Conservation (phyloP, 2,797 vertebrate genomes). For the Sus cebifrons region DNA sequence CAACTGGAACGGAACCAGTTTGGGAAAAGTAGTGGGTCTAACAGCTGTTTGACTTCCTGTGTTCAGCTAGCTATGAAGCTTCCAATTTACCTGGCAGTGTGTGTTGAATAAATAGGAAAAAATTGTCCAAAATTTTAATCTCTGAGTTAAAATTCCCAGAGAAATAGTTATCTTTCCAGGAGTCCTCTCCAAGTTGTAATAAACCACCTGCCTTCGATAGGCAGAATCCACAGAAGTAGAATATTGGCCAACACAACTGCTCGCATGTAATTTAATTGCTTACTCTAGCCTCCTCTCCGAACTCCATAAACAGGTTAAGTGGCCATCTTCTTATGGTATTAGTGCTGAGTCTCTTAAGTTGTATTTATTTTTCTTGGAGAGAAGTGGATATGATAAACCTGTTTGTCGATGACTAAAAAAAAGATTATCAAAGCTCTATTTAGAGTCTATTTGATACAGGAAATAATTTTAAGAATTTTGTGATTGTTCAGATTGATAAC, state of each 20-base stretch:
- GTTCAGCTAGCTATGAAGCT: conserved; percentile 62
- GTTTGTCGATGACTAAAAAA: conserved; percentile 35
- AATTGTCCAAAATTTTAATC: conserved; percentile 79
- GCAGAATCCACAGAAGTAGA: conserved; percentile 66
- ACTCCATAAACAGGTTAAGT: conserved; percentile 28
- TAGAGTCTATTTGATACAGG: conserved; percentile 9
- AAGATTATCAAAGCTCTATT: conserved; percentile 11
- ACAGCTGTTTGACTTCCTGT: conserved; percentile 70
- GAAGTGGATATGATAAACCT: conserved; percentile 45
- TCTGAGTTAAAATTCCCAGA: conserved; percentile 82
- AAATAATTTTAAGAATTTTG: conserved; percentile 62
- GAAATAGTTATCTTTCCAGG: conserved; percentile 74
- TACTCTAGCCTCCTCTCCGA: conserved; percentile 21
- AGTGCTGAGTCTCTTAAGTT: conserved; percentile 10
- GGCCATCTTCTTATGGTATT: neutral
- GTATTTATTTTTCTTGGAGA: conserved; percentile 54
- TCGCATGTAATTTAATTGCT: conserved; percentile 62
- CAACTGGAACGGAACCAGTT: conserved; percentile 71
- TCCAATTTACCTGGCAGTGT: conserved; percentile 77
- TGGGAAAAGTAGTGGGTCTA: conserved; percentile 68
- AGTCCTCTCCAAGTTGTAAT: conserved; percentile 84
- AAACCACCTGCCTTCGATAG: conserved; percentile 75
- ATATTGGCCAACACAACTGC: conserved; percentile 68
- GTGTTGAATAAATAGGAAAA: conserved; percentile 80
- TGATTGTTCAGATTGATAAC: neutral